Conservation (phyloP, 2,888 invertebrate genomes). For the Orchestes rusci region DNA sequence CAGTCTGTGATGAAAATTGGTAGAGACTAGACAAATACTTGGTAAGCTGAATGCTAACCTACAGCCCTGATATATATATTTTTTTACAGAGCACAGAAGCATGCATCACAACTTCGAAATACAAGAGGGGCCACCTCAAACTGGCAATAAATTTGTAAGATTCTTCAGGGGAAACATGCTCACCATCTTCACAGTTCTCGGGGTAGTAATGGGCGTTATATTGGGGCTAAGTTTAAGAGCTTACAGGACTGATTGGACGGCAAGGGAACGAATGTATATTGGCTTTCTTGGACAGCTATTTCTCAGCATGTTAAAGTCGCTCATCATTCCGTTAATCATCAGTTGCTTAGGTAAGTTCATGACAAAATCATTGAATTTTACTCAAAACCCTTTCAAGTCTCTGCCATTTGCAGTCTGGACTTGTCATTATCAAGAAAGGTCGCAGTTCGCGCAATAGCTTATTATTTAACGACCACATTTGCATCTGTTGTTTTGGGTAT, state of each 20-base stretch:
- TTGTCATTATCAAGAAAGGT: conserved; percentile 59
- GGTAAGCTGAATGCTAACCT: too few relatives aligned
- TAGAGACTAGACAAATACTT: too few relatives aligned
- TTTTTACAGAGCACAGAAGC: too few relatives aligned
- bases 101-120: conserved; percentile 23
- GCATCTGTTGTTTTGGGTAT: conserved; percentile 66
- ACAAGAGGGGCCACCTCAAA: conserved; percentile 12
- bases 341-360: conserved; percentile 42
- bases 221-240: conserved; percentile 31
- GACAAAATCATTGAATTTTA: not conserved
- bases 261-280: conserved; percentile 60
- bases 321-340: conserved; percentile 67
- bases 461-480: conserved; percentile 62
- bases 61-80: too few relatives aligned
- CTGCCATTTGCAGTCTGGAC: conserved; percentile 64
- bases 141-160: conserved; percentile 30
- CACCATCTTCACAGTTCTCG: conserved; percentile 52
- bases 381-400: conserved; percentile 44
- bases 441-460: conserved; percentile 58
- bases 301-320: conserved; percentile 63
- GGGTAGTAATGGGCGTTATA: conserved; percentile 50
- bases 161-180: conserved; percentile 46
- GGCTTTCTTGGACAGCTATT: conserved; percentile 60
- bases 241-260: conserved; percentile 43
- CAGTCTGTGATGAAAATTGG: not conserved